A percentile compares a stretch with the other conserved stretches of the same genome.
phyloP scores from a whole-genome alignment of 2,113 vertebrate species.

The Tachysurus fulvidraco region DNA sequence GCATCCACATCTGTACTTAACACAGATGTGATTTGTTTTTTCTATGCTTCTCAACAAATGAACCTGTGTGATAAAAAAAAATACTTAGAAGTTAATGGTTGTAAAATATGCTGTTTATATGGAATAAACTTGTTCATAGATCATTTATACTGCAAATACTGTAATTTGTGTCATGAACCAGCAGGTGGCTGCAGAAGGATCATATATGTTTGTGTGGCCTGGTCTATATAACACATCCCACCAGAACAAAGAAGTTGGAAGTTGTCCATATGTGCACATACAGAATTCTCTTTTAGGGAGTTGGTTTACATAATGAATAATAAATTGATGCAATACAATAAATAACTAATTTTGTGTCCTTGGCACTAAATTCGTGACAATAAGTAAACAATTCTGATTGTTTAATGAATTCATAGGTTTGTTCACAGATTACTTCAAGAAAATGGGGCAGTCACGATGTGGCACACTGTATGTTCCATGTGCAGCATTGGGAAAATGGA shows the following conservation, averaged over 20 bases:
- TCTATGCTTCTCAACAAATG: no score
- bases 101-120: conserved; percentile 9
- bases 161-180: conserved; percentile 57
- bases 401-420: neutral
- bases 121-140: conserved; percentile 37
- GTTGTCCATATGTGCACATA: conserved; percentile 26
- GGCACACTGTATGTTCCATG: no score
- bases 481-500: no score
- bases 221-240: conserved; percentile 25
- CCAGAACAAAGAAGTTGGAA: conserved; percentile 2
- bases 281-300: conserved; percentile 7
- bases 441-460: no score
- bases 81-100: neutral
- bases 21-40: no score
- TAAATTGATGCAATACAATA: neutral
- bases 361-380: neutral
- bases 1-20: no score
- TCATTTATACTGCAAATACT: conserved; percentile 54
- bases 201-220: conserved; percentile 4
- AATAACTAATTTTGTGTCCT: neutral
- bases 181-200: conserved; percentile 58
- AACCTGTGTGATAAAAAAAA: neutral
- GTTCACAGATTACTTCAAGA: no score
- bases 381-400: neutral
- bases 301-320: neutral